These are phyloP conservation scores for Hecatera dysodea DNA, from an alignment of 2,888 invertebrate species.

Conservation along the genomic window DNA sequence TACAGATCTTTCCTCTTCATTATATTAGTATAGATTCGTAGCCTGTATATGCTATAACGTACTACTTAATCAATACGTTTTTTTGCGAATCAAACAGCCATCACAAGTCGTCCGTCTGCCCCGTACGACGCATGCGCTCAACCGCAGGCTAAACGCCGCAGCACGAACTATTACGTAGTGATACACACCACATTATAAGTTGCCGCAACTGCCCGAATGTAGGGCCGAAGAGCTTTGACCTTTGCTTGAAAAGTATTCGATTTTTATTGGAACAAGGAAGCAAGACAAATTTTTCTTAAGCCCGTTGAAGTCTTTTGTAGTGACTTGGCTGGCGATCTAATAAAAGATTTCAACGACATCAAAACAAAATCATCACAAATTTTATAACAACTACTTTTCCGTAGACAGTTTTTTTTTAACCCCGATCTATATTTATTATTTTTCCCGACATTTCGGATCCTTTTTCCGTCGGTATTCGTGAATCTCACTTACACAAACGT, in stretches of 20 bases:
- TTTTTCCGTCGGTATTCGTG: too few relatives aligned
- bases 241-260: constrained; percentile 29
- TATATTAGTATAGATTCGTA: too few relatives aligned
- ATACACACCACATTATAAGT: constrained; percentile 60
- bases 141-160: constrained; percentile 64
- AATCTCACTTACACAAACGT: too few relatives aligned
- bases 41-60: too few relatives aligned
- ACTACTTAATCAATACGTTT: not conserved
- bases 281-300: fast-evolving
- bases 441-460: too few relatives aligned
- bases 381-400: not conserved
- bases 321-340: not conserved
- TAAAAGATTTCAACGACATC: constrained; percentile 44
- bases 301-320: constrained; percentile 44
- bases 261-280: not conserved
- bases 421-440: too few relatives aligned
- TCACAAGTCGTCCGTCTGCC: constrained; percentile 44
- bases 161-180: constrained; percentile 63
- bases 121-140: constrained; percentile 50
- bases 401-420: too few relatives aligned
- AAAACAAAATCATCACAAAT: too few relatives aligned
- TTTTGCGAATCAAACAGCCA: not conserved
- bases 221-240: constrained; percentile 49
- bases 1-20: too few relatives aligned
- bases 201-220: constrained; percentile 56